Base-by-base conservation (phyloP, 2,888 invertebrate species). In the Formica aserva region DNA sequence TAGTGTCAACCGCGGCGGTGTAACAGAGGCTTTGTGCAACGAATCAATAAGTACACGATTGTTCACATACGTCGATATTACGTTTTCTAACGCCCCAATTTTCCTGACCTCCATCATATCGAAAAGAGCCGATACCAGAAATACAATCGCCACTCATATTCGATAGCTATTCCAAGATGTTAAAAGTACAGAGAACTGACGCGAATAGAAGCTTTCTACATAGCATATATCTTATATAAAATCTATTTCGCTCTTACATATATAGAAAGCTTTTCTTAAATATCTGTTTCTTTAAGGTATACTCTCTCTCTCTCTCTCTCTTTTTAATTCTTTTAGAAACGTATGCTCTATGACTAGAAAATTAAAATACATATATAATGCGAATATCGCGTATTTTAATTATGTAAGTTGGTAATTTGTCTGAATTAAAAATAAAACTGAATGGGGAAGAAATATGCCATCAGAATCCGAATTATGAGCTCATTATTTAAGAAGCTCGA, bases 51-150 rank as follows among this genome's bases (percentile, higher is more conserved):
- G 63, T 60, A 71, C 52, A 9, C 35, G 74, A 81, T 63, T 55
- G 57, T 78, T 71, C 63, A 63, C 75, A 41, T 41, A 60, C 11
- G 75, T 75, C 62, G 29, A 38, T 63, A 22, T 81, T 63, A 75
- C 76, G 29, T 76, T 75, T 81, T 81, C 76, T 81, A 81, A 80
- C 41, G 72, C 62, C 60, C 81, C 75, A 81, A 81, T 81, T 75
- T 75, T 75, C 63, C 52, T 52, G 75, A 75, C 81, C 81, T 81
- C 81, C 71, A 13, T 72, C 32, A 75, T 52, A 75, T 81, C 75
- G 75, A 81, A 76, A 60, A 48, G 72, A 62, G 45, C 18, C 32
- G 32, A 8, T 18, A 71, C 72, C 45, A 80, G 60, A 80, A 72
- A 80, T 80, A 80, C 35, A 45, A 45, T 78, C 60, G 32, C 71